Conservation (phyloP, 2,888 invertebrate species). For the Xylota sylvarum region DNA sequence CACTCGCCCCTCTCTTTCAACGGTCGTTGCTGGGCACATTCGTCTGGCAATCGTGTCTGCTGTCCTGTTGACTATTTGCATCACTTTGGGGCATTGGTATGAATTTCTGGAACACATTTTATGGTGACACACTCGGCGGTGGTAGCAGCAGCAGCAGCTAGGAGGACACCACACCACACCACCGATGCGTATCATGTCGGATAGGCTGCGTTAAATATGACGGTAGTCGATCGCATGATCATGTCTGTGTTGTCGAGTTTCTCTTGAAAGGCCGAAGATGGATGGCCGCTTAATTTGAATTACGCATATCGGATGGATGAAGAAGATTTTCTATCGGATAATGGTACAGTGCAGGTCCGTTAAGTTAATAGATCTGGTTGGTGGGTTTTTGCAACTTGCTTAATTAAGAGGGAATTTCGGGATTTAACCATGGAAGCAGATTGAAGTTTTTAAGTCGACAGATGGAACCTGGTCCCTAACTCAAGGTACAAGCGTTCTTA, state of each 20-base stretch:
- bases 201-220: constrained; percentile 31
- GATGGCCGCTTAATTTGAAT: constrained; percentile 42
- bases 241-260: constrained; percentile 40
- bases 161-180: not conserved
- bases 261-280: constrained; percentile 25
- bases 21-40: constrained; percentile 28
- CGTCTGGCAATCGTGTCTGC: constrained; percentile 28
- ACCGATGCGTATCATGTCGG: constrained; percentile 4
- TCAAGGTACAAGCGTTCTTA: too few relatives aligned
- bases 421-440: too few relatives aligned
- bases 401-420: not conserved
- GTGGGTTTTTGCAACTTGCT: not conserved
- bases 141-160: not conserved
- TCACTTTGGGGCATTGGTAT: constrained; percentile 7
- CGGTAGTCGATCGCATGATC: constrained; percentile 54
- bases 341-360: constrained; percentile 22
- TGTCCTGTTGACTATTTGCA: constrained; percentile 25
- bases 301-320: constrained; percentile 30
- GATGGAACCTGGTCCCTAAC: too few relatives aligned
- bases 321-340: constrained; percentile 9
- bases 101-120: constrained; percentile 41
- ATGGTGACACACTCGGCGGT: constrained; percentile 43
- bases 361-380: not conserved
- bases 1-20: not conserved
- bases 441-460: too few relatives aligned